A percentile compares a stretch with the other conserved stretches of the same genome.
These are phyloP conservation scores for Drosophila aldrichi DNA, from an alignment of 2,888 invertebrate species.

Conservation along the genomic window DNA sequence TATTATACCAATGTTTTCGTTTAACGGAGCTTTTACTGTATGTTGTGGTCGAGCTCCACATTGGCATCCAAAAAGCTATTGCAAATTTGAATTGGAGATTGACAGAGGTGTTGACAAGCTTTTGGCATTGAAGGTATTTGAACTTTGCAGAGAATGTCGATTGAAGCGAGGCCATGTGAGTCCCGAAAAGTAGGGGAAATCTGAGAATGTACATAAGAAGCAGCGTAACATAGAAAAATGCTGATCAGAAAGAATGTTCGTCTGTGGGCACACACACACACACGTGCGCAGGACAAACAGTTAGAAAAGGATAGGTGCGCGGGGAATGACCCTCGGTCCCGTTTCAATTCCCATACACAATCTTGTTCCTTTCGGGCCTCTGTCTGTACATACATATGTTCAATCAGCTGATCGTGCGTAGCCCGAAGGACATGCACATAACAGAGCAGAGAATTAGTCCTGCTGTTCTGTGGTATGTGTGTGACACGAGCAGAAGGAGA, in stretches of 20 bases:
- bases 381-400: conserved; percentile 68
- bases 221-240: conserved; percentile 50
- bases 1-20: neutral
- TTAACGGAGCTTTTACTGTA: conserved; percentile 5
- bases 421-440: conserved; percentile 73
- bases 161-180: conserved; percentile 21
- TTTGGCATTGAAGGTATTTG: conserved; percentile 51
- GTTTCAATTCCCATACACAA: conserved; percentile 45
- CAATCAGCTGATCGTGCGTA: conserved; percentile 68
- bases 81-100: conserved; percentile 57
- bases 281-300: conserved; percentile 32
- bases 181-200: conserved; percentile 65
- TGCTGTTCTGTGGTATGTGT: conserved; percentile 72
- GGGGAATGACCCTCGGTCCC: conserved; percentile 64
- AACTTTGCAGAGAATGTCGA: conserved; percentile 48
- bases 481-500: conserved; percentile 64
- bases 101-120: conserved; percentile 55
- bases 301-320: conserved; percentile 71
- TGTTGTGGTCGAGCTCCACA: conserved; percentile 23
- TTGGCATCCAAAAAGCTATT: conserved; percentile 10
- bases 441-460: conserved; percentile 71
- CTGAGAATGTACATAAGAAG: conserved; percentile 19
- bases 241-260: conserved; percentile 65
- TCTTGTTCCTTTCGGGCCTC: conserved; percentile 42
- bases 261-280: conserved; percentile 11